Evolutionary conservation across 1,140 invertebrate genomes (phyloP).

Genomic region (Patella vulgata): DNA sequence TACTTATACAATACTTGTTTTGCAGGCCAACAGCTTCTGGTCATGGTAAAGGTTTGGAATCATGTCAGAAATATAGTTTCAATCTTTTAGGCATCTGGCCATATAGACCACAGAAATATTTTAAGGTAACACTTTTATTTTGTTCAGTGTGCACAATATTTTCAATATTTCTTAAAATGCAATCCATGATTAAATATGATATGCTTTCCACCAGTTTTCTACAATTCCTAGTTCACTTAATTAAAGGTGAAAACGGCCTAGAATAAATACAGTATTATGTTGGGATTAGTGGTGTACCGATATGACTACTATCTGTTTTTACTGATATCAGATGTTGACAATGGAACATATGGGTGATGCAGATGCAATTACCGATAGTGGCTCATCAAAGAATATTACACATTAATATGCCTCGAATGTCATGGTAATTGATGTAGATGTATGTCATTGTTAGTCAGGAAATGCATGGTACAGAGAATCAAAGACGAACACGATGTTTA

Average conservation of each 20-base stretch:
- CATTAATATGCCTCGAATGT: too few relatives aligned
- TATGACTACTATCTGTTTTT: conserved; percentile 1
- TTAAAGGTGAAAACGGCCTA: not conserved
- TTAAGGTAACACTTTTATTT: conserved; percentile 25
- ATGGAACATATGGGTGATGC: too few relatives aligned
- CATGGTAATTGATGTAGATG: too few relatives aligned
- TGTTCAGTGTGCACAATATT: too few relatives aligned
- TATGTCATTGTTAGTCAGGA: too few relatives aligned
- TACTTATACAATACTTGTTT: too few relatives aligned
- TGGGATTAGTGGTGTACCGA: not conserved
- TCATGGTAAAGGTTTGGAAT: conserved; percentile 9
- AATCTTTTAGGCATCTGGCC: conserved; percentile 39
- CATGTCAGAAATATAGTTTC: conserved; percentile 33
- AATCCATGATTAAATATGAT: not conserved
- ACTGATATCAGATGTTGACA: too few relatives aligned
- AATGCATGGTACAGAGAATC: too few relatives aligned
- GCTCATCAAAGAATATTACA: too few relatives aligned
- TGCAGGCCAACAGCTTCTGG: conserved; percentile 22
- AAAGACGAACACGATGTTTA: too few relatives aligned
- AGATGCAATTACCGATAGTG: too few relatives aligned
- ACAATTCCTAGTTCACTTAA: not conserved
- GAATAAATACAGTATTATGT: not conserved
- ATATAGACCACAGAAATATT: conserved; percentile 31
- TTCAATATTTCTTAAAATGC: not conserved
- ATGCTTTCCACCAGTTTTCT: not conserved